phyloP scores from a whole-genome alignment of 2,888 invertebrate genomes.

The Blastobasis adustella region DNA sequence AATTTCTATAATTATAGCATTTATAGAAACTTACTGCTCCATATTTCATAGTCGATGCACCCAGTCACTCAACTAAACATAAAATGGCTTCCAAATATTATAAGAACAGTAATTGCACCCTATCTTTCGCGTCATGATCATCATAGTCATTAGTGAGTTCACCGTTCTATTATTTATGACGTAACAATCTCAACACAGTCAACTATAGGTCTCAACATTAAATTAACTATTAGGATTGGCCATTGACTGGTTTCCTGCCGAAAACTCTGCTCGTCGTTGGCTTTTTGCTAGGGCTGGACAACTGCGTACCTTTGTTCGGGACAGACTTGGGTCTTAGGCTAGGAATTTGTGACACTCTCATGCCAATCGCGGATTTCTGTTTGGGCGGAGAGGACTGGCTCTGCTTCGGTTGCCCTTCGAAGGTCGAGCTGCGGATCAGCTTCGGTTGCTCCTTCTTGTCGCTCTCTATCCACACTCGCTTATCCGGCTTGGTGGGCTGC shows the following conservation, averaged over 20 bases:
- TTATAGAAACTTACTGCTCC: too few species aligned
- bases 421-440: constrained; percentile 78
- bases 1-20: too few species aligned
- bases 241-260: constrained; percentile 43
- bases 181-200: too few species aligned
- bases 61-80: too few species aligned
- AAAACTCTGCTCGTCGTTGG: constrained; percentile 37
- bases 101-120: too few species aligned
- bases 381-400: constrained; percentile 50
- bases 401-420: constrained; percentile 72
- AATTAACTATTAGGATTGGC: constrained; percentile 33
- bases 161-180: too few species aligned
- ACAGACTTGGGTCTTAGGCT: constrained; percentile 48
- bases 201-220: too few species aligned
- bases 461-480: constrained; percentile 75
- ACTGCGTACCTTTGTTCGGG: constrained; percentile 28
- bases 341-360: constrained; percentile 61
- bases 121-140: too few species aligned
- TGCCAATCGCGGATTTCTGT: constrained; percentile 65
- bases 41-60: too few species aligned
- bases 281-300: constrained; percentile 31
- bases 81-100: too few species aligned
- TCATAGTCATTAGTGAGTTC: too few species aligned
- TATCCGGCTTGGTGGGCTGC: constrained; percentile 73
- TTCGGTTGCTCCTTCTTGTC: constrained; percentile 52